Base-by-base conservation (phyloP, 2,888 invertebrate species). In the Lasioglossum calceatum region DNA sequence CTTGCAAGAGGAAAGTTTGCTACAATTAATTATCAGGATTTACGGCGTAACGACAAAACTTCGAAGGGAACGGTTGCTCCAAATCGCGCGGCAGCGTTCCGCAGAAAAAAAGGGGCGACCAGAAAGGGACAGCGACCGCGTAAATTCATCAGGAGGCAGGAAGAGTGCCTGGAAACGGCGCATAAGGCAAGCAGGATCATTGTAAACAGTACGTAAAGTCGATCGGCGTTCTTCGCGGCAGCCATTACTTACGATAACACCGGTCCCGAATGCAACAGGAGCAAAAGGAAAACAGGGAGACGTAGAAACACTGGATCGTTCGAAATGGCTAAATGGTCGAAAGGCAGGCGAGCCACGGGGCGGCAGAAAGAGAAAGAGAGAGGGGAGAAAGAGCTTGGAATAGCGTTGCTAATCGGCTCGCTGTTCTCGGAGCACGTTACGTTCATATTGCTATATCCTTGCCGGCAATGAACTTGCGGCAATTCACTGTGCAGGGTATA, bases 391-490 rank as follows among this genome's bases (percentile, higher is more conserved):
- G 64, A 67, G 67, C 14, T 75, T n/a, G 83, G 75, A 83, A 86
- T 73, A 81, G 89, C 89, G 89, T 92, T 88, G 92, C 89, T 92
- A 92, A 89, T 93, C 88, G 85, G 86, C 82, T 86, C 88, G 86
- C 72, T 87, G 88, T 89, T 87, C 88, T 76, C 47, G 78, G 87
- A 75, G 91, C 92, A 91, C 91, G 92, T 92, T 92, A 90, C 81
- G 86, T 85, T 87, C 85, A 88, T 90, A 91, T 85, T 85, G 88
- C 92, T 89, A 90, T 93, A 92, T 93, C 92, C 88, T 88, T 87
- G 91, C 89, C 90, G 93, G 92, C 93, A 93, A 93, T 93, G 93
- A 93, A 93, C 93, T 93, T 93, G 93, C 91, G 84, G 87, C 88
- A 87, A 86, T 88, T 88, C 86, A 77, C 85, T 88, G 75, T 80